phyloP scores from a whole-genome alignment of 2,797 vertebrate genomes.

The Serranus cabrilla region DNA sequence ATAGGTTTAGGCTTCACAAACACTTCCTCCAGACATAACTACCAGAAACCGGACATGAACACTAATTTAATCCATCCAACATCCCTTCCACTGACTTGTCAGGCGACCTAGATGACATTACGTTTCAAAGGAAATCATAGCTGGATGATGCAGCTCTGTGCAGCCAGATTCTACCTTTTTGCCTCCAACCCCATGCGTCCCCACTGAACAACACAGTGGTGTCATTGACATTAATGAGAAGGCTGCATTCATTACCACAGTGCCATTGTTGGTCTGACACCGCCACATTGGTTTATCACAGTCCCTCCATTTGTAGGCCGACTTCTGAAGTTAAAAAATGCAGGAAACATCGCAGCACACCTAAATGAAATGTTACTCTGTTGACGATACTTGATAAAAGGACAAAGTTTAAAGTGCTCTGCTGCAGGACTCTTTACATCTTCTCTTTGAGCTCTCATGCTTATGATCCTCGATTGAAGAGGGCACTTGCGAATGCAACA shows the following conservation, averaged over 20 bases:
- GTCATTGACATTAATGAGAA: not conserved
- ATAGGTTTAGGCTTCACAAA: too few species aligned
- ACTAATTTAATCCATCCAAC: too few species aligned
- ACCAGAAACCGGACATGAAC: too few species aligned
- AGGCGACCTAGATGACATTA: too few species aligned
- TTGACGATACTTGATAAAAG: not conserved
- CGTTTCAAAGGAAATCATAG: too few species aligned
- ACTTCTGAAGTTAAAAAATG: not conserved
- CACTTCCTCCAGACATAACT: too few species aligned
- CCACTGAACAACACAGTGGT: not conserved
- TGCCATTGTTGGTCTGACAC: not conserved
- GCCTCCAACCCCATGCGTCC: not conserved
- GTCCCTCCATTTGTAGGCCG: not conserved
- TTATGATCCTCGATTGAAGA: constrained; percentile 14
- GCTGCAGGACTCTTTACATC: constrained; percentile 6
- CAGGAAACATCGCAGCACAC: not conserved
- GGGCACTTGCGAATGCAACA: constrained; percentile 10
- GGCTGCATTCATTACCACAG: not conserved
- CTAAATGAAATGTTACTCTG: not conserved
- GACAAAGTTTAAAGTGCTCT: not conserved
- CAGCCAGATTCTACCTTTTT: not conserved
- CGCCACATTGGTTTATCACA: not conserved
- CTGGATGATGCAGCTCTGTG: not conserved
- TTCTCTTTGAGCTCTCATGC: constrained; percentile 5
- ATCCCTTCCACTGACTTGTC: too few species aligned